Evolutionary conservation across 2,888 invertebrate species (phyloP).

Genomic region (Heliconius ismenius): DNA sequence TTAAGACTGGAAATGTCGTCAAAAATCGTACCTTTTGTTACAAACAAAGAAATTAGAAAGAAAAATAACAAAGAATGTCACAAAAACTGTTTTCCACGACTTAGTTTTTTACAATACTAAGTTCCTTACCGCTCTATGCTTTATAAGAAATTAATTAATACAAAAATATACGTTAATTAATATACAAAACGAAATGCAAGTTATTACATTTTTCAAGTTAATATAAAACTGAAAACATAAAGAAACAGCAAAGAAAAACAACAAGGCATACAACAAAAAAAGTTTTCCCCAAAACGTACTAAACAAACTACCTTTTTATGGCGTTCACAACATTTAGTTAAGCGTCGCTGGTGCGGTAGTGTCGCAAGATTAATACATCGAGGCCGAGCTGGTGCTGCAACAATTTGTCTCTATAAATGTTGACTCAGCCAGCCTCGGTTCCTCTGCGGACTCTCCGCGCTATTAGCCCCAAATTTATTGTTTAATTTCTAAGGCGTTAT

Average conservation of each 20-base stretch:
- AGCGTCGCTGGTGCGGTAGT: conserved; percentile 51
- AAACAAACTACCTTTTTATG: conserved; percentile 36
- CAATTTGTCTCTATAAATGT: conserved; percentile 83
- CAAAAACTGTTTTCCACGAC: not conserved
- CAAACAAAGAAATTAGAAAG: not conserved
- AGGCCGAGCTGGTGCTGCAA: conserved; percentile 75
- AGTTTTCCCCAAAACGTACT: conserved; percentile 12
- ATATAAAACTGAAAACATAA: not conserved
- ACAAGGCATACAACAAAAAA: conserved; percentile 10
- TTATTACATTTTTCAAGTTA: not conserved
- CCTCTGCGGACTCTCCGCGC: conserved; percentile 72
- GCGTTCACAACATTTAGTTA: conserved; percentile 54
- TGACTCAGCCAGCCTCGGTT: conserved; percentile 74
- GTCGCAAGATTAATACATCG: conserved; percentile 79
- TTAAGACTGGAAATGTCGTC: not conserved
- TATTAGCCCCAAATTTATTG: conserved; percentile 81
- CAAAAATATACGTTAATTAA: conserved; percentile 7
- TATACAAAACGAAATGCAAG: not conserved
- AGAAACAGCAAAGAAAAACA: conserved; percentile 3
- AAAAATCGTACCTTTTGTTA: not conserved
- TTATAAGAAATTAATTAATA: conserved; percentile 37
- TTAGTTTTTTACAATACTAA: no score
- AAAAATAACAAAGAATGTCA: not conserved
- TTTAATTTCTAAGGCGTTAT: conserved; percentile 81
- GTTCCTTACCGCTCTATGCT: conserved; percentile 46